Base-by-base conservation (phyloP, 2,797 vertebrate species). In the Chiloscyllium punctatum region DNA sequence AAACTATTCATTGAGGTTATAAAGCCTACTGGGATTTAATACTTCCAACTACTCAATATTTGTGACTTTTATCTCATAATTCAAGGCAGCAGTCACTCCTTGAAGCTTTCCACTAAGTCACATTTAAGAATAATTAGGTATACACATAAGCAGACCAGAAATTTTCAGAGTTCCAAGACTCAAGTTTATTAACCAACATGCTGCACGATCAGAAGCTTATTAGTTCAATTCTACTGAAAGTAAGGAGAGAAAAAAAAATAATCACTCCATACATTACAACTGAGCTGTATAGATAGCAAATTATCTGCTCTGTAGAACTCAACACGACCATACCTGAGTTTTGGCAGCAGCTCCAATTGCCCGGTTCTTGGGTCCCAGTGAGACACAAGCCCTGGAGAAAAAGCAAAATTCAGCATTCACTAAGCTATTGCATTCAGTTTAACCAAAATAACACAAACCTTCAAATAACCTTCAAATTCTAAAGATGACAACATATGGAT, bases 331-430 rank as follows among this genome's bases (percentile, higher is more conserved):
- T 97, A 98, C 98, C 97, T 98, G 98, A 97, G 98, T 98, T 97
- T 99, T 99, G 57, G 98, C 99, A 96, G 99, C 99, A 97, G 99
- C 99, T 97, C 99, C 99, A 96, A 99, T 98, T 95, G 98, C 98
- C 95, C 99, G 98, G 96, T 98, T 99, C 98, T 98, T 99, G 96
- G 99, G 97, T 96, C 98, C 98, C 97, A 99, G 97, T 96, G 99
- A 99, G 97, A 99, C 98, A 97, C 98, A 99, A 51, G 99, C 98
- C 97, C 99, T 99, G 97, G 96, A 96, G 11, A 94, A 96, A 94
- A 96, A 79, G 57, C 21, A 4, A 90, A 95, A 62, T 82, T 57
- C 27, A 74, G 86, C 7, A 79, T 71, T 96, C 51, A 77, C 15
- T 72, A 48, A 77, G 11, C 51, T 53, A 51, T 9, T 91, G 62